phyloP scores from a whole-genome alignment of 2,797 vertebrate species.

The Margarornis squamiger region DNA sequence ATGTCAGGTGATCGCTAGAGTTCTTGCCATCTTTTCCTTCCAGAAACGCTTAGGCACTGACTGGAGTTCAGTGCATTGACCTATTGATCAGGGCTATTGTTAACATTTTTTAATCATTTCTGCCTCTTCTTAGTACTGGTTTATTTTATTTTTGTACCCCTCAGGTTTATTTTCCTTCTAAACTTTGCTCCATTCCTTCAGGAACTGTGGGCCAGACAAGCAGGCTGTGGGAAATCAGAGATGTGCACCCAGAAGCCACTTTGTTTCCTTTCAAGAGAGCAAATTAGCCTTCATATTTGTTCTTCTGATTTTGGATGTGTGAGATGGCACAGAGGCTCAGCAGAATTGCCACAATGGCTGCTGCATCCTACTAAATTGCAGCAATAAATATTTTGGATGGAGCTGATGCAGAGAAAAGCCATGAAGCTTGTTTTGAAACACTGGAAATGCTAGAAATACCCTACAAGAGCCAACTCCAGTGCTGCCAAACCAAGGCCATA shows the following conservation, averaged over 20 bases:
- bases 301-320: background rate
- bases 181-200: background rate
- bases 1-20: background rate
- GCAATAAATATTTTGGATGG: constrained; percentile 53
- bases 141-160: background rate
- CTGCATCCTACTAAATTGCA: constrained; percentile 27
- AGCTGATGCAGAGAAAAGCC: constrained; percentile 18
- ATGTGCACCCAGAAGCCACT: background rate
- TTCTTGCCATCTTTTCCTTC: background rate
- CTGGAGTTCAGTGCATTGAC: background rate
- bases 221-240: background rate
- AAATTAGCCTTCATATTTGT: constrained; percentile 12
- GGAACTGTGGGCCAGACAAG: background rate
- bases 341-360: background rate
- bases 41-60: background rate
- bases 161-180: background rate
- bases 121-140: background rate
- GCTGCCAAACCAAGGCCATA: constrained; percentile 42
- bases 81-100: background rate
- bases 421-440: constrained; percentile 45
- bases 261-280: background rate
- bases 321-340: constrained; percentile 14
- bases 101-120: background rate
- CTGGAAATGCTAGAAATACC: constrained; percentile 4
- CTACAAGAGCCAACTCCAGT: background rate